Conservation (phyloP, 2,888 invertebrate species). For the Microctonus hyperodae region DNA sequence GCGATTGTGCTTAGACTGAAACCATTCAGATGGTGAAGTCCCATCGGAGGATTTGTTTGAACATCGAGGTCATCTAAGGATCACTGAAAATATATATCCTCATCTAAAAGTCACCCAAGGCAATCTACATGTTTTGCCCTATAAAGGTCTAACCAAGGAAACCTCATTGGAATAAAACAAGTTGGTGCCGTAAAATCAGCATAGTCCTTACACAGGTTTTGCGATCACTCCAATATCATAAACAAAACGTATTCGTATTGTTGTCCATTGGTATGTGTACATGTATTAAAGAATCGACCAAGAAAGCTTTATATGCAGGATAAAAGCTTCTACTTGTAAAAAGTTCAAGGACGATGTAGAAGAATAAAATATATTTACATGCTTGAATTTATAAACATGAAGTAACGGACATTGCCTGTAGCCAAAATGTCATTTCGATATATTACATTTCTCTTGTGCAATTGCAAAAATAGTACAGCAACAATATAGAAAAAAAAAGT, state of each 20-base stretch:
- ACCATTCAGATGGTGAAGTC: not conserved
- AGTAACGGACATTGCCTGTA: not conserved
- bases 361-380: not conserved
- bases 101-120: constrained; percentile 6
- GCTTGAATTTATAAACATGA: too few species aligned
- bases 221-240: not conserved
- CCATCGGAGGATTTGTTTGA: not conserved
- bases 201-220: constrained; percentile 5
- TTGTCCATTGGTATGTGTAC: too few species aligned
- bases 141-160: not conserved
- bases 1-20: constrained; percentile 9
- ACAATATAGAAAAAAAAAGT: not conserved
- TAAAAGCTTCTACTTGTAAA: not conserved
- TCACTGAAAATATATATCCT: not conserved
- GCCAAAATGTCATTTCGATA: not conserved
- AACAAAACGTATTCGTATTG: not conserved
- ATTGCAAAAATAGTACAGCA: not conserved
- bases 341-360: not conserved
- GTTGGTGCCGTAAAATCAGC: not conserved
- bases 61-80: not conserved
- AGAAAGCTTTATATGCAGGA: not conserved
- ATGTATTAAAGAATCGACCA: not conserved
- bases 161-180: not conserved
- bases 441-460: not conserved
- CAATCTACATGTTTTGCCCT: not conserved